A percentile compares a stretch with the other conserved stretches of the same genome.
phyloP scores from a whole-genome alignment of 2,888 invertebrate genomes.

The Eugnorisma glareosa region DNA sequence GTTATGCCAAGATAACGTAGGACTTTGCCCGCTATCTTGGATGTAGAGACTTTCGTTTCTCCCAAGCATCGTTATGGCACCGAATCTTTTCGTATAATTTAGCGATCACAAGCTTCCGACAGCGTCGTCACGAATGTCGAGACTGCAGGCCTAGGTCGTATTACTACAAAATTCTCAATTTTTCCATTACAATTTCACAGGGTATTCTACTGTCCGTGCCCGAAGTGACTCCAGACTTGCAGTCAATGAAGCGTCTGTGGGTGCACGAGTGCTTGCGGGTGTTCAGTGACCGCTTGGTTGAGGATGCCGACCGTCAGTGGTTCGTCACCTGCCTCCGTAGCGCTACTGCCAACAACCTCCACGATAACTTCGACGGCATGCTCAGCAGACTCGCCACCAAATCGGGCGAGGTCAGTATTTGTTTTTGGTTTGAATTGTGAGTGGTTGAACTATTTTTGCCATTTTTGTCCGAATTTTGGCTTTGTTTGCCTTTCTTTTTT shows the following conservation, averaged over 20 bases:
- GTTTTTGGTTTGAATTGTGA: constrained; percentile 1
- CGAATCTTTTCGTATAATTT: too few relatives aligned
- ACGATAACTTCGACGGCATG: constrained; percentile 93
- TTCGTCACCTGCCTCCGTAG: constrained; percentile 93
- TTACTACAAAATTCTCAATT: too few relatives aligned
- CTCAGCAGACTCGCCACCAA: constrained; percentile 91
- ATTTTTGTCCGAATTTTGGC: too few relatives aligned
- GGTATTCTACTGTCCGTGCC: constrained; percentile 98
- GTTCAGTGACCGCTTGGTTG: constrained; percentile 97
- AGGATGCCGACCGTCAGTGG: constrained; percentile 95
- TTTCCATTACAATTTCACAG: constrained; percentile 86
- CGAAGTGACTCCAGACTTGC: constrained; percentile 96
- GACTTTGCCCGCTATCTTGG: too few relatives aligned
- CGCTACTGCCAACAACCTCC: constrained; percentile 91
- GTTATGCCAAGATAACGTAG: too few relatives aligned
- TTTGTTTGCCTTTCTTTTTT: too few relatives aligned
- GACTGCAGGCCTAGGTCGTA: too few relatives aligned
- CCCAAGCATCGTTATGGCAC: too few relatives aligned
- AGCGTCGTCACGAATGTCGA: too few relatives aligned
- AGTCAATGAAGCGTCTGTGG: constrained; percentile 97
- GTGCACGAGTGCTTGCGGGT: constrained; percentile 98
- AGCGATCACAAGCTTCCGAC: too few relatives aligned
- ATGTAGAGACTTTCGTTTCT: too few relatives aligned
- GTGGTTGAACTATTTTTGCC: too few relatives aligned
- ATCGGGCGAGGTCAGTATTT: constrained; percentile 69